Evolutionary conservation across 2,888 invertebrate genomes (phyloP).

Genomic region (Drosophila pseudotakahashii): DNA sequence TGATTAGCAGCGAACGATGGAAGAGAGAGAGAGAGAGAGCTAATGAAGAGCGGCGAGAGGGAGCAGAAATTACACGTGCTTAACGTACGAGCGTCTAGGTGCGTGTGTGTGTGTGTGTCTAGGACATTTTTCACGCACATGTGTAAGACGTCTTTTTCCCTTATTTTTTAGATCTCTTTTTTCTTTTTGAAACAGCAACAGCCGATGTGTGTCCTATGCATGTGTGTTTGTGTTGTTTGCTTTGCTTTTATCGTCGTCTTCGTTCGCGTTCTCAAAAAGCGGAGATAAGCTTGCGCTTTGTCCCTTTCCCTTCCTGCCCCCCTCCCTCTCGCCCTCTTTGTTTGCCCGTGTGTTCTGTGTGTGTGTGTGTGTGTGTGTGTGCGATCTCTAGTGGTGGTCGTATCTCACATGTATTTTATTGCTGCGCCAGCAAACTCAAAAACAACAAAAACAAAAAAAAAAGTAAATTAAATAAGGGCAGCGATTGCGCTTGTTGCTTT

Average conservation of each 20-base stretch:
- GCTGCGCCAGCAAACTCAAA: slow-evolving; percentile 62
- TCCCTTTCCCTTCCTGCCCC: slow-evolving; percentile 41
- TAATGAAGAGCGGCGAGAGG: slow-evolving; percentile 30
- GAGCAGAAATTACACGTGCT: slow-evolving; percentile 62
- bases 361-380: slow-evolving; percentile 8
- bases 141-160: slow-evolving; percentile 29
- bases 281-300: slow-evolving; percentile 71
- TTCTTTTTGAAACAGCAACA: slow-evolving; percentile 53
- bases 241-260: slow-evolving; percentile 77
- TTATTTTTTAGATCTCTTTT: background rate
- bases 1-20: slow-evolving; percentile 27
- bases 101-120: slow-evolving; percentile 11
- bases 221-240: slow-evolving; percentile 58
- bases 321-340: slow-evolving; percentile 24
- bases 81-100: slow-evolving; percentile 4
- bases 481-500: slow-evolving; percentile 15
- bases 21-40: slow-evolving; percentile 16
- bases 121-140: slow-evolving; percentile 71
- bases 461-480: slow-evolving; percentile 9
- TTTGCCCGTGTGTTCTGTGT: slow-evolving; percentile 1
- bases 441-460: slow-evolving; percentile 22
- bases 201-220: slow-evolving; percentile 43
- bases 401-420: slow-evolving; percentile 67
- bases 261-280: slow-evolving; percentile 51
- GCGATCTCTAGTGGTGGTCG: slow-evolving; percentile 64